These are phyloP conservation scores for Diloba caeruleocephala DNA, from an alignment of 2,888 invertebrate genomes.

Conservation along the genomic window DNA sequence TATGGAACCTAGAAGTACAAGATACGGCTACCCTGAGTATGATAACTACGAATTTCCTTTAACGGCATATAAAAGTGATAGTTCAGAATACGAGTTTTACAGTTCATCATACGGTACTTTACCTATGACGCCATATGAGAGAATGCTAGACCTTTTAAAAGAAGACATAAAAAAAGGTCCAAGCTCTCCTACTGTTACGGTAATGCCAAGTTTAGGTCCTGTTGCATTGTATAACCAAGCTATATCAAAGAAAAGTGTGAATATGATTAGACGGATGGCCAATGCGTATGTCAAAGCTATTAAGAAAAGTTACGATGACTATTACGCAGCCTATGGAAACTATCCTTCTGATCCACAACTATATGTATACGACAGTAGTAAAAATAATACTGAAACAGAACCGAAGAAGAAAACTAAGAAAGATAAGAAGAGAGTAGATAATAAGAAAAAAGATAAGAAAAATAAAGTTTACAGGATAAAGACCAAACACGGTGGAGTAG, in stretches of 20 bases:
- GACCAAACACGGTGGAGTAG: conserved; percentile 34
- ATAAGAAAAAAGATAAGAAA: conserved; percentile 18
- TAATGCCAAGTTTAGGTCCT: conserved; percentile 70
- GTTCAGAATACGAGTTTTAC: conserved; percentile 18
- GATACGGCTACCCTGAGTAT: conserved; percentile 17
- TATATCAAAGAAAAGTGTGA: conserved; percentile 71
- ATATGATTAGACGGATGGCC: conserved; percentile 69
- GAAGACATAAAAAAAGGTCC: conserved; percentile 68
- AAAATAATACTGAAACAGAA: conserved; percentile 34
- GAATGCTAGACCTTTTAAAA: conserved; percentile 67
- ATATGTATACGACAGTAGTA: conserved; percentile 41
- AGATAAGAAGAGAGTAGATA: conserved; percentile 1
- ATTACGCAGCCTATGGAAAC: conserved; percentile 38
- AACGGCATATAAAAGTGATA: conserved; percentile 22
- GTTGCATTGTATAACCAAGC: conserved; percentile 77
- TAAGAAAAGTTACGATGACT: conserved; percentile 31
- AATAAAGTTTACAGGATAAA: conserved; percentile 32
- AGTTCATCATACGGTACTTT: conserved; percentile 4
- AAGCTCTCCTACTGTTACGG: conserved; percentile 63
- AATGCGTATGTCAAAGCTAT: conserved; percentile 60
- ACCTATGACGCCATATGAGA: conserved; percentile 60
- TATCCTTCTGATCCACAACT: conserved; percentile 24
- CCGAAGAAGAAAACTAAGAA: not conserved
- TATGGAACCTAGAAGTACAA: not conserved
- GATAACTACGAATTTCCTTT: conserved; percentile 7